phyloP scores from a whole-genome alignment of 2,888 invertebrate genomes.

The Netelia melanura region DNA sequence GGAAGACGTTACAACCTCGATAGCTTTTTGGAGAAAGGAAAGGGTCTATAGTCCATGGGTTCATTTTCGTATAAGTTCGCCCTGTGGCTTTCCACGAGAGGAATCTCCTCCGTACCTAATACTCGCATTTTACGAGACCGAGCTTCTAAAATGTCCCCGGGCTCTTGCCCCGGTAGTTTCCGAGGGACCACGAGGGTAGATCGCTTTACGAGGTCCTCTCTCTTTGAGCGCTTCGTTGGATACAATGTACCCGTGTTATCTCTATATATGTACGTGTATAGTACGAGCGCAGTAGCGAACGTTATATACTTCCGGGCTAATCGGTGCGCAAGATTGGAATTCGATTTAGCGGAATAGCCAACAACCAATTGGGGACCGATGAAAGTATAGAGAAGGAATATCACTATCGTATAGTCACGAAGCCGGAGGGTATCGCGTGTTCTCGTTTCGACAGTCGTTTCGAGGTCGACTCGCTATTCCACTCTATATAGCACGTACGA shows the following conservation, averaged over 20 bases:
- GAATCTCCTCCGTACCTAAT: slow-evolving; percentile 53
- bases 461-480: slow-evolving; percentile 37
- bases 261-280: neutral
- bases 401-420: slow-evolving; percentile 26
- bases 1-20: slow-evolving; percentile 13
- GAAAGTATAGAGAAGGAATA: slow-evolving; percentile 16
- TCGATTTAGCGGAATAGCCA: slow-evolving; percentile 57
- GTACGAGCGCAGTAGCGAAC: slow-evolving; percentile 38
- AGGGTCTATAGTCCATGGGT: slow-evolving; percentile 42
- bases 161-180: slow-evolving; percentile 49
- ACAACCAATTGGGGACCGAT: slow-evolving; percentile 40
- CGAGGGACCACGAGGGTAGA: slow-evolving; percentile 36
- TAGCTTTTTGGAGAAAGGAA: slow-evolving; percentile 23
- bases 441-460: slow-evolving; percentile 32
- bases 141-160: slow-evolving; percentile 51
- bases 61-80: slow-evolving; percentile 45
- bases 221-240: slow-evolving; percentile 49
- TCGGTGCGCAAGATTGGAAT: slow-evolving; percentile 65
- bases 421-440: neutral
- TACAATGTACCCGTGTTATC: slow-evolving; percentile 3
- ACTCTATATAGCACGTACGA: slow-evolving; percentile 5
- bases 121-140: slow-evolving; percentile 61
- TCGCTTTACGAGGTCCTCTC: slow-evolving; percentile 64
- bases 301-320: slow-evolving; percentile 50
- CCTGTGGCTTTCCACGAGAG: slow-evolving; percentile 25